Percentiles rank a stretch among this genome's conserved stretches.
These are phyloP conservation scores for Typhlichthys eigenmanni DNA, from an alignment of 2,797 vertebrate species.

Conservation along the genomic window DNA sequence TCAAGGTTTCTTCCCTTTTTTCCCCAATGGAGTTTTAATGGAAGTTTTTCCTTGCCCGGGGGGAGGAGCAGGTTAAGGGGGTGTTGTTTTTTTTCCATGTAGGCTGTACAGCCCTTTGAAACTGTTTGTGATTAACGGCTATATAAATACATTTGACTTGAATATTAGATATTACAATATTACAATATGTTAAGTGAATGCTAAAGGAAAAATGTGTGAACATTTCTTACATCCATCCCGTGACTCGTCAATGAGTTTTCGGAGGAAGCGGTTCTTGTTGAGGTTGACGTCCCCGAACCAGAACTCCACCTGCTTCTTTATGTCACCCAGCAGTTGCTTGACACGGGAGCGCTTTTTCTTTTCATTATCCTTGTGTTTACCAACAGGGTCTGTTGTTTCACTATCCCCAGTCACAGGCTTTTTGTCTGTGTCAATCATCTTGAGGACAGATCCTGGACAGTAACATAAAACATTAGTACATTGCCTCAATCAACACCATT, in stretches of 20 bases:
- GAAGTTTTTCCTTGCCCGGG: too few species aligned
- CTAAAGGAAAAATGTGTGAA: neutral
- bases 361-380: slow-evolving; percentile 86
- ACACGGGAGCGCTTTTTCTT: slow-evolving; percentile 96
- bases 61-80: too few species aligned
- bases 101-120: too few species aligned
- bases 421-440: slow-evolving; percentile 79
- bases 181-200: neutral
- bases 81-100: too few species aligned
- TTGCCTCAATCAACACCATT: too few species aligned
- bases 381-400: slow-evolving; percentile 66
- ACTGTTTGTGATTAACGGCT: too few species aligned
- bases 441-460: neutral
- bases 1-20: too few species aligned
- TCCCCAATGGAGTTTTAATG: too few species aligned
- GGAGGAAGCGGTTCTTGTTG: slow-evolving; percentile 93
- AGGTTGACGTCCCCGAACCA: slow-evolving; percentile 98
- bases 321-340: slow-evolving; percentile 91
- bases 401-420: slow-evolving; percentile 60
- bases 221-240: slow-evolving; percentile 89
- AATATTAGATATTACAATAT: too few species aligned
- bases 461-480: neutral
- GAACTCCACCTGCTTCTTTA: slow-evolving; percentile 96
- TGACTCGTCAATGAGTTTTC: slow-evolving; percentile 88
- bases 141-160: too few species aligned